Base-by-base conservation (phyloP, 2,888 invertebrate species). In the Conops quadrifasciatus region DNA sequence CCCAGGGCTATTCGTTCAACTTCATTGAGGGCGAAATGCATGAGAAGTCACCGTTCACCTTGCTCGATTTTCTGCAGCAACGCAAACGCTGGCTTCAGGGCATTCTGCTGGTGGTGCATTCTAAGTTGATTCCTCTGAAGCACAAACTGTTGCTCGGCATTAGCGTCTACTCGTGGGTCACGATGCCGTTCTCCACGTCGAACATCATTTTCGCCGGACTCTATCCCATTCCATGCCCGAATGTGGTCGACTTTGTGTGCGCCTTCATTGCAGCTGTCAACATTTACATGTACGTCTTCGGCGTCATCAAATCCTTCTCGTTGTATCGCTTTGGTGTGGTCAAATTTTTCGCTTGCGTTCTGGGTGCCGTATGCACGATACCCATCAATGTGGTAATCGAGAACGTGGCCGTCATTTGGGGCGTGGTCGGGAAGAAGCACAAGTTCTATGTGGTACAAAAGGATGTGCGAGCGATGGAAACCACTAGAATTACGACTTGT, bases 11-110 rank as follows among this genome's bases (percentile, higher is more conserved):
- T 84, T 90, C 93, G 24, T 98, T 98, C 86, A 94, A 96, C 84
- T 98, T 97, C 87, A 92, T 98, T 76, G 97, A 98, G 85, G 97
- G 98, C 64, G 98, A 98, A 87, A 97, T 98, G 97, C 97, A 97
- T 93, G 98, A 98, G 84, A 97, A 98, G 84, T 96, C 96, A 7
- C 97, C 98, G 2, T 98, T 98, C 85, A 95, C 95, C 1, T 87
- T 98, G 45, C 92, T 93, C 90, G 98, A 98, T 85, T 96, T 98
- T 81, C 90, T 98, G 77, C 97, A 97, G 85, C 98, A 98, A 83
- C 89, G 98, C 72, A 98, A 98, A 84, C 90, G 98, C 68, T 98
- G 98, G 98, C 90, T 98, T 68, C 94, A 95, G 88, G 96, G 95
- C 82, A 95, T 96, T 79, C 88, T 94, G 26, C 88, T 96, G 74